Base-by-base conservation (phyloP, 2,113 vertebrate genomes). In the Leucopsar rothschildi region DNA sequence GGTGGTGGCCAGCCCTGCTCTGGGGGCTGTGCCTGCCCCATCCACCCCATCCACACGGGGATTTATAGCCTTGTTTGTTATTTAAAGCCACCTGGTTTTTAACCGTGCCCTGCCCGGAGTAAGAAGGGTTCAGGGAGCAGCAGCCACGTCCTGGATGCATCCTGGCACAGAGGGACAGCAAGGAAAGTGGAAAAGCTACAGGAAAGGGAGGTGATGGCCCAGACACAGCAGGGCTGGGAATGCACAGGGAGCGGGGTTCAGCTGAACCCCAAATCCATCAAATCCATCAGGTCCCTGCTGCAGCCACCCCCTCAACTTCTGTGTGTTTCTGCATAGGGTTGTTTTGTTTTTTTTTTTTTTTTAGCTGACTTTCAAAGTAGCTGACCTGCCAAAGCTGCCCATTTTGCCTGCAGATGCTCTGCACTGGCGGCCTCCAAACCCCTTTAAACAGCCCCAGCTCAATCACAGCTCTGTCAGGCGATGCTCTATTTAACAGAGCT, bases 401-500 rank as follows among this genome's bases (percentile, higher is more conserved):
- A 10, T 89, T 93, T 39, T 23, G 79, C 82, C 72, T 72, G 90
- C 97, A 96, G 96, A 94, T 94, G 96, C 91, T 96, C 82, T 6
- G 69, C 64, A 15, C 15, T 96, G 94, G 95, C 93, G 81, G 94
- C 88, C 94, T 96, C 70, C 11, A 71, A 89, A 84, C 73, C 90
- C 84, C 95, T 90, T 17, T 44, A 61, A 95, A 92, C 6, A 96
- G 92, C 88, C 72, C 78, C 57, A 61, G 89, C 93, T 96, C 94
- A 96, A 97, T 95, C 91, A 91, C 87, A 77, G 95, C 82, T 91
- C 93, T 93, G 93, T 68, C 96, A 95, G 95, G 96, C 91, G 13
- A 92, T 85, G 95, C 94, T 96, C 95, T 96, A 94, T 95, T 97
- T 88, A 97, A 94, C 97, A 92, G 89, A 93, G 83, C 91, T 82